Evolutionary conservation across 2,113 vertebrate species (phyloP).

Genomic region (Paramisgurnus dabryanus): DNA sequence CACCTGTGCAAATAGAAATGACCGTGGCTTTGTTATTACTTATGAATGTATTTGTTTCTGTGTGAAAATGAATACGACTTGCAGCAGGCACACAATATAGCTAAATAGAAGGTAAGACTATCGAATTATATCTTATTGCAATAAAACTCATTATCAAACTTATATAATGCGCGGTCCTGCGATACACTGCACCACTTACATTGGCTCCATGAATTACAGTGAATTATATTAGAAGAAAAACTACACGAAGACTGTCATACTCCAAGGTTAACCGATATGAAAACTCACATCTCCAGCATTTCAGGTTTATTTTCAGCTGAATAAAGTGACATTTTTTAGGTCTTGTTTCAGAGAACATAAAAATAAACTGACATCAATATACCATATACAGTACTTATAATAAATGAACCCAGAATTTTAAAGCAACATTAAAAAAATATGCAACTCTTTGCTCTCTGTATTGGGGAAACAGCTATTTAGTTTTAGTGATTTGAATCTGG

Average conservation of each 20-base stretch:
- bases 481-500: neutral
- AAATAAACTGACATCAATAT: no score
- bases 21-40: constrained; percentile 29
- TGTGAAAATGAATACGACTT: constrained; percentile 37
- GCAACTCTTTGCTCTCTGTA: neutral
- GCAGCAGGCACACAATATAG: neutral
- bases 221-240: neutral
- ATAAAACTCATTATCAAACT: constrained; percentile 20
- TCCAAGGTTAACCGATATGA: neutral
- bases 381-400: no score
- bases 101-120: neutral
- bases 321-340: neutral
- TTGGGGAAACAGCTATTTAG: neutral
- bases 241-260: neutral
- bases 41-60: constrained; percentile 38
- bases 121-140: constrained; percentile 24
- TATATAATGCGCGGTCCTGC: constrained; percentile 17
- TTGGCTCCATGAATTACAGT: constrained; percentile 17
- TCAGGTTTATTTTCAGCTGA: neutral
- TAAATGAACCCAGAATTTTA: neutral
- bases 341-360: no score
- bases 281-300: neutral
- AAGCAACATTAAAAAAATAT: neutral
- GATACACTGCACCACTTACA: neutral
- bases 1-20: constrained; percentile 14